Percentiles rank a stretch among this genome's conserved stretches.
These are phyloP conservation scores for Hemaris fuciformis DNA, from an alignment of 2,888 invertebrate species.

Conservation along the genomic window DNA sequence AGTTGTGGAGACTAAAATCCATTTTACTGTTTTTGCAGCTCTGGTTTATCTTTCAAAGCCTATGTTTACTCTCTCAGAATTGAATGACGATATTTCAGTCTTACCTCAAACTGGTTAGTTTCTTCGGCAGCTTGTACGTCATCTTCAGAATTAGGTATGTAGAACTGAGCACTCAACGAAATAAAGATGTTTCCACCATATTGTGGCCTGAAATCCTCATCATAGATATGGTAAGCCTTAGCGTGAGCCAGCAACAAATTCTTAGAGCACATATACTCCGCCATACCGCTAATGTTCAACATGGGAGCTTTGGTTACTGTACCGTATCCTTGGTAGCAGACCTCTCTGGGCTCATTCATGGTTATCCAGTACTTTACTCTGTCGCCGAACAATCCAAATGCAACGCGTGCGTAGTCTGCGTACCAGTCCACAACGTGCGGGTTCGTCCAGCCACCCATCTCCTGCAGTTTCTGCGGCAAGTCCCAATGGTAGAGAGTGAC, in stretches of 20 bases:
- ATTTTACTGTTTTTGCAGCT: too few species aligned
- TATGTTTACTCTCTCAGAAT: neutral
- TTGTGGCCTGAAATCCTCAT: conserved; percentile 44
- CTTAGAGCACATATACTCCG: conserved; percentile 69
- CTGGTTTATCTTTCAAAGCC: too few species aligned
- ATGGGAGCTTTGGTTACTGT: conserved; percentile 38
- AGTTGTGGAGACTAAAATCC: too few species aligned
- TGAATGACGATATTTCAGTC: neutral
- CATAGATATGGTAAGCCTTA: conserved; percentile 56
- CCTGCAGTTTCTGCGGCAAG: conserved; percentile 70
- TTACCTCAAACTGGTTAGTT: conserved; percentile 39
- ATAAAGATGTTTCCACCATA: conserved; percentile 44
- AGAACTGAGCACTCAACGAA: conserved; percentile 40
- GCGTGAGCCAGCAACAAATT: conserved; percentile 78
- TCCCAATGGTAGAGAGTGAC: conserved; percentile 79
- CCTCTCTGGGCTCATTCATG: conserved; percentile 74
- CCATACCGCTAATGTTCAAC: conserved; percentile 53
- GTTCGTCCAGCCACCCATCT: conserved; percentile 76
- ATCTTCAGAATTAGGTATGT: conserved; percentile 47
- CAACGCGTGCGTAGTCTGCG: conserved; percentile 61
- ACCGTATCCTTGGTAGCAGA: conserved; percentile 65
- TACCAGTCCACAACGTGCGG: conserved; percentile 66
- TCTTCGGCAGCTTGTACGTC: conserved; percentile 54
- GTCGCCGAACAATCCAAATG: conserved; percentile 66
- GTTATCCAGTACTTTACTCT: conserved; percentile 77